phyloP scores from a whole-genome alignment of 53 echinoderm and acorn worm genomes.

The Mesocentrotus franciscanus region DNA sequence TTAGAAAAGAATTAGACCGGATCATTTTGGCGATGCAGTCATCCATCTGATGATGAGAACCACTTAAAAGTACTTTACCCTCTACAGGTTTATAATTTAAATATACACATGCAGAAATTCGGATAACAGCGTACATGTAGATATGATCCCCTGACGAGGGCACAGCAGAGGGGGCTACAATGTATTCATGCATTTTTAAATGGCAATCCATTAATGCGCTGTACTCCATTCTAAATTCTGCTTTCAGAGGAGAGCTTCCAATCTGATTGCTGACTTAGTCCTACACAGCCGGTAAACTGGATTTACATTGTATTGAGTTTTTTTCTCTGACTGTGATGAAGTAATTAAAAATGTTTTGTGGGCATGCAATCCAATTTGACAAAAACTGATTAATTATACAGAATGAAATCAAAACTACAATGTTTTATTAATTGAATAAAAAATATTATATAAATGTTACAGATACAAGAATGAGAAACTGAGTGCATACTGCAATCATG shows the following conservation, averaged over 20 bases:
- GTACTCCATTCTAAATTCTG: neutral
- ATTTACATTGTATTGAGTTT: neutral
- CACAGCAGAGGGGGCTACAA: neutral
- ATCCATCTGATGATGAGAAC: neutral
- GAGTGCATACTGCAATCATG: too few species aligned
- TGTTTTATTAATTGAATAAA: too few species aligned
- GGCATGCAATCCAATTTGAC: too few species aligned
- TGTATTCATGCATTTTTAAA: constrained; percentile 25
- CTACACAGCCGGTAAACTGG: neutral
- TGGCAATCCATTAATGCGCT: constrained; percentile 7
- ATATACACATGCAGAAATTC: neutral
- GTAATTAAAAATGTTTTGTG: too few species aligned
- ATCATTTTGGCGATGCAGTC: neutral
- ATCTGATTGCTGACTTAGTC: neutral
- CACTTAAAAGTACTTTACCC: neutral
- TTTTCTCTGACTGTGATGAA: too few species aligned
- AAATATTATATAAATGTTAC: too few species aligned
- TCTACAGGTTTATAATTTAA: neutral
- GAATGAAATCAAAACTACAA: too few species aligned
- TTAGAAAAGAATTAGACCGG: neutral
- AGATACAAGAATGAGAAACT: too few species aligned
- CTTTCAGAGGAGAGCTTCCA: neutral
- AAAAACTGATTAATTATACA: too few species aligned
- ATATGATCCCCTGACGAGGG: neutral
- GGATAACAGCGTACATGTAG: neutral